Evolutionary conservation across 2,888 invertebrate species (phyloP), one percentile per base, ranked within the genome.

Genomic region (Laothoe populi): DNA sequence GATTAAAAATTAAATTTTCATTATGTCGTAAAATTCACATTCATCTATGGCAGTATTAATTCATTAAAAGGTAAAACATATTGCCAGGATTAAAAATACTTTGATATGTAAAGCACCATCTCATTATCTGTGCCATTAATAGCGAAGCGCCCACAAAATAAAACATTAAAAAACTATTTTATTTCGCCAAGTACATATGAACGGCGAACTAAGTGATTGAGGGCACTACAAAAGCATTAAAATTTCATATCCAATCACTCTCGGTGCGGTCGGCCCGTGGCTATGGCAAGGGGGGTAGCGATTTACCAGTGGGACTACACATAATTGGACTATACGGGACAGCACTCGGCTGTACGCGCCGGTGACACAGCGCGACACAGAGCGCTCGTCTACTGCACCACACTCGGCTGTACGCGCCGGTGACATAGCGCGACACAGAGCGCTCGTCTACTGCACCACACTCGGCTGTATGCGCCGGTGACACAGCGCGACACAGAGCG

Each of bases 201-300:
- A 40, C 46, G n/a, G 45, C 24, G 59, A 24, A 58, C 70, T 81
- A 82, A 84, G 82, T 82, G 82, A 84, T 84, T 83, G 62, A 66
- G 66, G 67, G 73, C 82, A 81, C 79, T 82, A 79, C 79, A 79
- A 79, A 78, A 68, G 74, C 79, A 84, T 86, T 85, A 85, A 86
- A 80, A 74, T 86, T 86, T 84, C 82, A 85, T 80, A 81, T 76
- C 78, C 84, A 86, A 86, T 86, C 84, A 86, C 82, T 82, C 75
- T 65, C 72, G 63, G 65, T 65, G 64, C 42, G 67, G 70, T 61
- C 16, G 63, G 3, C 11, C 7, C 57, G 42, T 64, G 66, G 7
- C 0, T 49, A 59, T 74, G 67, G 4, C 5, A 62, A 0, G 3
- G 65, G 73, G 48, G 60, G 16, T 4, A 48, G 76, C 73, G 70